Evolutionary conservation across 2,888 invertebrate genomes (phyloP), one percentile per base, ranked within the genome.

Genomic region (Chrysomela aeneicollis): DNA sequence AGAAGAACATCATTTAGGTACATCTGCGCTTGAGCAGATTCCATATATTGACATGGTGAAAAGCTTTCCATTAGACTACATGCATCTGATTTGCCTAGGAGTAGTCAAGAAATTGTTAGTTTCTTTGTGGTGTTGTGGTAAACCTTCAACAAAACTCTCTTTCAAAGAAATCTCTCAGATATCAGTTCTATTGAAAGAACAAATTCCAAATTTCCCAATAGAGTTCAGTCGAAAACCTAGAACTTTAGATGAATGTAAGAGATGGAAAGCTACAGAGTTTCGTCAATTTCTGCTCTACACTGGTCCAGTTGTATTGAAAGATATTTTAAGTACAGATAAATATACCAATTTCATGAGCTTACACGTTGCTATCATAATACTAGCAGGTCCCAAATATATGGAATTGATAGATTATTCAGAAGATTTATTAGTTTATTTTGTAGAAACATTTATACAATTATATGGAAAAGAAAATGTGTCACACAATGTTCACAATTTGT

Each of bases 81-180:
- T 63, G 62, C 62, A 63, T 42, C 42, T 63, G 17, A 47, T 69
- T 26, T 69, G 64, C 30, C 42, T 63, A 22, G 63, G 58, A 46
- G 59, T 64, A 32, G 54, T 53, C 22, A 63, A 63, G 53, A 63
- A 63, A 62, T 51, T 62, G 42, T 47, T 46, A 42, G 53, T 61
- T 18, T 63, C 32, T 18, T 22, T 63, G 12, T 63, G 59, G 63
- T 63, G 59, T 59, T 37, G 35, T 63, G 59, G 57, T 19, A 63
- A 53, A 59, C 59, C 63, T 17, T 30, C 52, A 21, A 59, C 49
- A 47, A 64, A 64, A 59, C 8, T 63, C 1, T 59, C 63, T 6
- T 59, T n/a, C 19, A 26, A 21, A 10, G 15, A 63, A 21, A 55
- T 63, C 8, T 46, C 22, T 15, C 15, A 51, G 17, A 57, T 63